Conservation (phyloP, 2,888 invertebrate species). For the Drosophila fungiperda region DNA sequence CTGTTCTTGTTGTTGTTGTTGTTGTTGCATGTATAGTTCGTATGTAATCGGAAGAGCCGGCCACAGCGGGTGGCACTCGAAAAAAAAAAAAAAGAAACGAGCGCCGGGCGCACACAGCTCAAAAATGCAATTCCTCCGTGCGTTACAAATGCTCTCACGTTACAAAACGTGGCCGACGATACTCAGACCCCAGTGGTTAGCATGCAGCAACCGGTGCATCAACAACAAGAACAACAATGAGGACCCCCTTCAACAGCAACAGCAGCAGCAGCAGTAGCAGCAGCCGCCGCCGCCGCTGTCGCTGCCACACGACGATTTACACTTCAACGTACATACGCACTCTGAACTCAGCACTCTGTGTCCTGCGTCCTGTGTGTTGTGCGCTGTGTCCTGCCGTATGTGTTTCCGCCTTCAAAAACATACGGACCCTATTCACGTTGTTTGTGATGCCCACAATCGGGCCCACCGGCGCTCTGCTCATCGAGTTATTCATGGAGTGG, state of each 20-base stretch:
- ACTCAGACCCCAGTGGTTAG: slow-evolving; percentile 10
- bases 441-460: slow-evolving; percentile 27
- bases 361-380: neutral
- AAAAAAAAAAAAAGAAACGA: slow-evolving; percentile 24
- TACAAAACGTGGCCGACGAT: slow-evolving; percentile 61
- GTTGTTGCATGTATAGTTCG: slow-evolving; percentile 36
- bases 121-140: slow-evolving; percentile 47
- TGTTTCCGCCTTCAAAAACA: slow-evolving; percentile 69
- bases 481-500: slow-evolving; percentile 64
- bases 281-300: slow-evolving; percentile 26
- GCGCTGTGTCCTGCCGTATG: slow-evolving; percentile 12
- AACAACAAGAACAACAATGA: slow-evolving; percentile 8
- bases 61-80: slow-evolving; percentile 75
- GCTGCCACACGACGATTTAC: slow-evolving; percentile 75
- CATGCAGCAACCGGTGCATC: slow-evolving; percentile 24
- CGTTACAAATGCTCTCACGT: slow-evolving; percentile 78
- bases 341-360: slow-evolving; percentile 6
- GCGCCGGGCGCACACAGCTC: slow-evolving; percentile 30
- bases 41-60: slow-evolving; percentile 77
- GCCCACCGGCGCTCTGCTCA: slow-evolving; percentile 6
- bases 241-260: slow-evolving; percentile 18
- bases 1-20: slow-evolving; percentile 27
- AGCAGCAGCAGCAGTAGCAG: neutral
- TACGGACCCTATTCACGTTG: slow-evolving; percentile 41
- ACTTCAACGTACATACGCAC: slow-evolving; percentile 65